Base-by-base conservation (phyloP, 2,797 vertebrate genomes). In the Urocyon cinereoargenteus region DNA sequence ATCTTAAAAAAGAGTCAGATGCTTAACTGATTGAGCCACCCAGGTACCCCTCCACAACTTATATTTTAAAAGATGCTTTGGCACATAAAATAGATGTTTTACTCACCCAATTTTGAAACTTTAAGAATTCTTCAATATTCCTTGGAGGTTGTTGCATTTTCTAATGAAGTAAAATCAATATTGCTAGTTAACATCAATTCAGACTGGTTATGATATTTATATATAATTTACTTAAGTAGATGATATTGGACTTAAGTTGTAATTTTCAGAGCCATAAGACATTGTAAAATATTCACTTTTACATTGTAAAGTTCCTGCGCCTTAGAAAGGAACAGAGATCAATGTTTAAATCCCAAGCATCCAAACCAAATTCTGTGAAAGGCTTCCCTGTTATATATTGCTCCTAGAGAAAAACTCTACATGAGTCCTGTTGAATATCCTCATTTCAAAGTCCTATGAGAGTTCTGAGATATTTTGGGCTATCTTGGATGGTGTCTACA, bases 91-190 rank as follows among this genome's bases (percentile, higher is more conserved):
- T 0, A 96, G 79, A 66, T 93, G 21, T 0, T 11, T 0, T 92
- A 98, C 98, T 98, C 84, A 98, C 98, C 98, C 98, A 96, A 49
- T 96, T 97, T 86, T 98, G 94, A 97, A 40, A 83, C 49, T 7
- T 21, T 88, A 98, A 96, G 90, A 98, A 98, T 95, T 98, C 98
- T 94, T 98, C 95, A 97, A 96, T 97, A 75, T 45, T 98, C 83
- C 26, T 87, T 97, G 97, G 84, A 86, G 95, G 97, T 22, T 94
- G 86, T 73, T 94, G 53, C 26, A 90, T 96, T 97, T 88, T 96
- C 98, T 98, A 94, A 68, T 96, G 68, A 97, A 96, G n/a, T 19
- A 97, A 97, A 97, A 95, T 91, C n/a, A 75, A 72, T 68, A 97
- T 73, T 75, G 24, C 3, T 90, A 34, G 95, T 90, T 91, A 64